Evolutionary conservation across 1,140 invertebrate genomes (phyloP).

Genomic region (Idris sp.): DNA sequence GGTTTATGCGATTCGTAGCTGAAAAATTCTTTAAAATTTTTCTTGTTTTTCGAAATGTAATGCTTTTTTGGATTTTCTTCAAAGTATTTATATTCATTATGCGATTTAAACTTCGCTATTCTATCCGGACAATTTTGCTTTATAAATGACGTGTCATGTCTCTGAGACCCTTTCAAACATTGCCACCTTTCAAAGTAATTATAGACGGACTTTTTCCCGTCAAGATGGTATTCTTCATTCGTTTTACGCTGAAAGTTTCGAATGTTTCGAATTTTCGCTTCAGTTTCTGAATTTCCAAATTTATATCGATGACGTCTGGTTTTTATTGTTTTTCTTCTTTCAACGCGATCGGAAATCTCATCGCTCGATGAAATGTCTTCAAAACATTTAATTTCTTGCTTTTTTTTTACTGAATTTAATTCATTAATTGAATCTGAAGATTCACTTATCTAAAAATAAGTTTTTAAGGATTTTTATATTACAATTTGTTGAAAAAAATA

Average conservation of each 20-base stretch:
- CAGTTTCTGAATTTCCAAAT: slow-evolving; percentile 19
- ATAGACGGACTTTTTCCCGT: slow-evolving; percentile 29
- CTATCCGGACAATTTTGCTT: slow-evolving; percentile 7
- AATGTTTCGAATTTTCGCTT: slow-evolving; percentile 18
- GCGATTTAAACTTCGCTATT: slow-evolving; percentile 12
- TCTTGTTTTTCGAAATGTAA: too few species aligned
- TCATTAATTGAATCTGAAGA: slow-evolving; percentile 1
- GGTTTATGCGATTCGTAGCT: too few species aligned
- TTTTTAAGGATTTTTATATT: too few species aligned
- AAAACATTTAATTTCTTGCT: too few species aligned
- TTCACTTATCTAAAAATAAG: too few species aligned
- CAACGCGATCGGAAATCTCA: not conserved
- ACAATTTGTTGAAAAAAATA: too few species aligned
- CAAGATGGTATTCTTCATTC: slow-evolving; percentile 26
- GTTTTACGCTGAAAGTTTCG: slow-evolving; percentile 4
- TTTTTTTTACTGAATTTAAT: too few species aligned
- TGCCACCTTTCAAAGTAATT: slow-evolving; percentile 25
- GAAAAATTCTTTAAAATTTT: too few species aligned
- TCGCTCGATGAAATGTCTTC: too few species aligned
- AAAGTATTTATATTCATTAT: slow-evolving; percentile 5
- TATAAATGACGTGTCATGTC: slow-evolving; percentile 16
- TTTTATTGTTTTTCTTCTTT: slow-evolving; percentile 17
- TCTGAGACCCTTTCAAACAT: slow-evolving; percentile 11
- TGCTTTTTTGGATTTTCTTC: not conserved
- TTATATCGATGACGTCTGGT: slow-evolving; percentile 13